Base-by-base conservation (phyloP, 1,140 invertebrate species). In the Amphibalanus amphitrite region DNA sequence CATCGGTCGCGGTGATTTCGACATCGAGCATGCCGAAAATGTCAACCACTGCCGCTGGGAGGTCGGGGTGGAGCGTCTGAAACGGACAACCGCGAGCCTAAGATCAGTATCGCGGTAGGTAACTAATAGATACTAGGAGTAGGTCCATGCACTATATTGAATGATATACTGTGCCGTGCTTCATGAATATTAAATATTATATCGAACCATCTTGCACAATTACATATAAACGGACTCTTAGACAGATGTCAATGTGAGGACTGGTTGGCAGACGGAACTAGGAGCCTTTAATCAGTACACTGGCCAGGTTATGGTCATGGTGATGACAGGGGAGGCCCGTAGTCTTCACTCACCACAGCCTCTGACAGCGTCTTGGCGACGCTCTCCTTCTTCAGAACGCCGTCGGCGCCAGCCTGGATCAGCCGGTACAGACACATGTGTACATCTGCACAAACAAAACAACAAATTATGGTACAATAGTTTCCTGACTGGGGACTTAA, bases 381-480 rank as follows among this genome's bases (percentile, higher is more conserved):
- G 65, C 26, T 67, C 65, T 67, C 65, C 65, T 67, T 67, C 26
- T 28, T 26, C 23, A 67, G n/a, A 28, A 26, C 28, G 65, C 65
- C 65, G 20, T 67, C 65, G 1, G 28, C n/a, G 6, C 26, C 65
- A 67, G 65, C 65, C 65, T 20, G 28, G n/a, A 67, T 67, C 6
- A 67, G 65, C 8, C 65, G 65, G 28, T 67, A 67, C 20, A 67
- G 65, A 67, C 26, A 26, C 65, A 67, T 8, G 20, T 26, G 3
- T n/a, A 28, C 26, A 67, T 67, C 65, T 67, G 28, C 4, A 38
- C 33, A 38, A 38, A 38, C 4, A 38, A 3, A 33, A 72, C 71
- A 74, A 70, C 69, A 29, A 10, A 33, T 29, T 71, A 33, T 38
- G 69, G 64, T 28, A 72, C 71, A 73, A 25, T 59, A 15, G 25